Base-by-base conservation (phyloP, 2,797 vertebrate genomes). In the Meriones psammophilus region DNA sequence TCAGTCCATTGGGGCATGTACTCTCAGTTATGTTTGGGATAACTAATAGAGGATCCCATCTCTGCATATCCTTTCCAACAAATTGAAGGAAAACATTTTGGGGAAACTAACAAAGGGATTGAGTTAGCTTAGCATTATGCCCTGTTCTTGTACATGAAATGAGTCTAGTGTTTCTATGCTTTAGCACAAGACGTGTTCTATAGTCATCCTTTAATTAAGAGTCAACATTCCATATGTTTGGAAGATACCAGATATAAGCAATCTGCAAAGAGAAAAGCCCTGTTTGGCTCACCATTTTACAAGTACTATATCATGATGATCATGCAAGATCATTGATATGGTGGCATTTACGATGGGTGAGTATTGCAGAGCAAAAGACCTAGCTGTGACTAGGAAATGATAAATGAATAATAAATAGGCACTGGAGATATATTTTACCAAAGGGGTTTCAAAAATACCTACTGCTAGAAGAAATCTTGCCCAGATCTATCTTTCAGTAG, bases 281-380 rank as follows among this genome's bases (percentile, higher is more conserved):
- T 22, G 46, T n/a, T 68, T 50, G 4, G 3, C 36, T 77, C 1
- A 22, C 6, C 42, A 12, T 28, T 60, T 58, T 84, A 33, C 2
- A 77, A 36, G 46, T 36, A 15, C 1, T 36, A 76, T 50, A 33
- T 26, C 6, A 42, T 50, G 1, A 46, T 60, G 15, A 22, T 69
- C 22, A 77, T 24, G 14, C 17, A 33, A 20, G 36, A 22, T 20
- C 6, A 30, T 15, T 77, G 15, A 12, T 50, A 36, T 69, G 15
- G 4, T 58, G 15, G 15, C 1, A 39, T 2, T 77, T 4, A n/a
- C 7, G 1, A 10, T 0, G 15, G 33, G 42, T 78, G 17, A 28
- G 15, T 20, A 69, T 14, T 42, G 20, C 20, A 83, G 13, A 64
- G 28, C 4, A 60, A 58, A 77, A n/a, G 6, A 84, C 7, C 24